Base-by-base conservation (phyloP, 2,797 vertebrate genomes). In the Picus viridis region DNA sequence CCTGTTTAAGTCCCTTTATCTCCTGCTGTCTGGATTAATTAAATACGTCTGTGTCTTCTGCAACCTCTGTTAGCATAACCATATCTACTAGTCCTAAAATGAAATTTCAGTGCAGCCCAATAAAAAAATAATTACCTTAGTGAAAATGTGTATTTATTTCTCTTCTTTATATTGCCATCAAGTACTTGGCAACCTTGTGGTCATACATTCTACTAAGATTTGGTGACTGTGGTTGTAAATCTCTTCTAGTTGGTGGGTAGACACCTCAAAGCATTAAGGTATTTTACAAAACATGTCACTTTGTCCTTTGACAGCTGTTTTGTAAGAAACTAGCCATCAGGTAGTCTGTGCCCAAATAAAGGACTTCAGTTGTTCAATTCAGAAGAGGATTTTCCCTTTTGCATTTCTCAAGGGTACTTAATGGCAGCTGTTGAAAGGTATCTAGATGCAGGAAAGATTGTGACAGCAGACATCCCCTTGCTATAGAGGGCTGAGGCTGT, bases 351-450 rank as follows among this genome's bases (percentile, higher is more conserved):
- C 16, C 32, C 68, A 81, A 74, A 45, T 4, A 10, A 2, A 72
- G 24, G 45, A 23, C 12, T 56, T 0, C 0, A 32, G 24, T 17
- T 34, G 58, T 18, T 79, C 14, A 7, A 7, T 3, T 10, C 1
- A 2, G 26, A 75, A 74, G 29, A 71, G 32, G 27, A 69, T 67
- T 74, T 80, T 80, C 23, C 15, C 10, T 88, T 80, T 57, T 62
- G 54, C 27, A 32, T 58, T 74, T 77, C 58, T 12, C 32, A 62
- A 36, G 58, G 32, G 10, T 67, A 54, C 49, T 39, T n/a, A 23
- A 9, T 3, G 6, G 76, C 8, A 77, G 61, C 56, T 75, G 47
- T 30, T 63, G 34, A 3, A 17, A 64, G 76, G 79, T 19, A 69
- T 19, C 20, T 12, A 49, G 49, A 36, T 27, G 49, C 45, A 77